These are phyloP conservation scores for Patella caerulea DNA, from an alignment of 2,888 invertebrate species.

Conservation along the genomic window DNA sequence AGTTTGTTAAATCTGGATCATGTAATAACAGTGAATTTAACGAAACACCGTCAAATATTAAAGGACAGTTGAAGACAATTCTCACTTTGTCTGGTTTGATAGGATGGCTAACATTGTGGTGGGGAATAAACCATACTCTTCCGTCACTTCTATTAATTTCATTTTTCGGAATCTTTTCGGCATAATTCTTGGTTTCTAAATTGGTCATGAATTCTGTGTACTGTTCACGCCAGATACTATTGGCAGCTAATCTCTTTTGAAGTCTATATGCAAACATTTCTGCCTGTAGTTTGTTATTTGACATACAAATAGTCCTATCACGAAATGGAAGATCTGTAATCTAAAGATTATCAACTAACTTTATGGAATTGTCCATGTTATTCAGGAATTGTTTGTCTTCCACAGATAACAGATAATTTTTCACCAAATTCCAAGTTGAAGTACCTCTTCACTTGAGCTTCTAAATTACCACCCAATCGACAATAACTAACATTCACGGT, in stretches of 20 bases:
- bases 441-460: conserved; percentile 85
- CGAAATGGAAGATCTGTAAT: conserved; percentile 20
- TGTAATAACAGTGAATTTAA: conserved; percentile 37
- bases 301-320: conserved; percentile 13
- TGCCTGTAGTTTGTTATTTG: conserved; percentile 23
- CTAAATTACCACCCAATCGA: conserved; percentile 80
- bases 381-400: conserved; percentile 24
- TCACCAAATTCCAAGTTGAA: conserved; percentile 26
- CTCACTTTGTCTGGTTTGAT: conserved; percentile 24
- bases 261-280: conserved; percentile 12
- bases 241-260: background rate
- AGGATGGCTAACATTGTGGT: conserved; percentile 13
- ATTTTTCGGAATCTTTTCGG: conserved; percentile 10
- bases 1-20: conserved; percentile 43
- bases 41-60: conserved; percentile 32
- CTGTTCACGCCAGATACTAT: conserved; percentile 14
- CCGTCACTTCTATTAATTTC: conserved; percentile 8
- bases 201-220: conserved; percentile 19
- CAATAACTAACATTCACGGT: conserved; percentile 15
- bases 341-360: conserved; percentile 23
- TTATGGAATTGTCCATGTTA: conserved; percentile 18
- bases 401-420: conserved; percentile 46
- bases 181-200: conserved; percentile 14
- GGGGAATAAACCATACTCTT: conserved; percentile 14
- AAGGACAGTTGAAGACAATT: conserved; percentile 38